Base-by-base conservation (phyloP, 2,888 invertebrate species). In the Noctuana brunneofusca region DNA sequence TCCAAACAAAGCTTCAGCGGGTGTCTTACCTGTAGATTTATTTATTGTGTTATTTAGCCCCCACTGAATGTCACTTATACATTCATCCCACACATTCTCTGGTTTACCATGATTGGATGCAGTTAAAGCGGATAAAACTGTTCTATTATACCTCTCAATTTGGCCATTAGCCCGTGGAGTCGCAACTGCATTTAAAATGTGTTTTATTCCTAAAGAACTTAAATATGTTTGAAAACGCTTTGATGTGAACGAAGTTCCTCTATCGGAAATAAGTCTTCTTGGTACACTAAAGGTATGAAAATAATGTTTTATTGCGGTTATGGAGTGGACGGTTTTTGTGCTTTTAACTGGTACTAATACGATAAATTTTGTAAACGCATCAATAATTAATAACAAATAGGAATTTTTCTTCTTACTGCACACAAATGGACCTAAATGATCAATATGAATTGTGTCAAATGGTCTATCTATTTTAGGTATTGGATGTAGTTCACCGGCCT, bases 341-440 rank as follows among this genome's bases (percentile, higher is more conserved):
- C 58, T 66, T 48, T 55, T 60, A n/a, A 66, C 65, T 2, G 65
- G 64, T 6, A 38, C 30, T 11, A 64, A 16, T 8, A 60, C 16
- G 41, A 64, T 64, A 43, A 58, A 66, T 35, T 66, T 66, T 1
- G 65, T 66, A 38, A 60, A 66, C 0, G 60, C 65, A 6, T 66
- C 65, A 8, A 64, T 64, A 8, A 66, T 66, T 0, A 64, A 3
- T 16, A 66, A 22, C 8, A 66, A 6, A 27, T 66, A 63, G 8
- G 32, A 4, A 56, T 66, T 64, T 16, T 52, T 57, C 14, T 20
- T 41, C 22, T 43, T 62, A 20, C 59, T 57, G 1, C 27, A 38
- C 1, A 66, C 43, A 30, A 66, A 66, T 2, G 66, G 66, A 4
- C 66, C 58, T 16, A 58, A 16, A 16, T 58, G 58, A 3, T 58